Evolutionary conservation across 2,888 invertebrate species (phyloP).

Genomic region (Xestia ashworthii): DNA sequence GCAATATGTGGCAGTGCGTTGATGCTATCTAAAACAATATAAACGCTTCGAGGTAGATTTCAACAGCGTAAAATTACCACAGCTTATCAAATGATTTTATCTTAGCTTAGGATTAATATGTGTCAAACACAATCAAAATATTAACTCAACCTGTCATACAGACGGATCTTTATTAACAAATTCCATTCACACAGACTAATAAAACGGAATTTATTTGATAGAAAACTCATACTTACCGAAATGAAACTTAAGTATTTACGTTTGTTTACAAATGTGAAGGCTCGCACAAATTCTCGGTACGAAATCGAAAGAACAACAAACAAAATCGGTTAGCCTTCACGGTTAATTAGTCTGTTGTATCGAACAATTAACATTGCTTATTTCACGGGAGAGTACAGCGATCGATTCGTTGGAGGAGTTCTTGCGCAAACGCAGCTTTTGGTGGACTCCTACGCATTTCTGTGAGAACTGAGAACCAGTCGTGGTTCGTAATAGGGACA

Average conservation of each 20-base stretch:
- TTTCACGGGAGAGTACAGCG: slow-evolving; percentile 74
- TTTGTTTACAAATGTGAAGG: slow-evolving; percentile 44
- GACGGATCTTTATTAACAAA: background rate
- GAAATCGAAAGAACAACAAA: slow-evolving; percentile 71
- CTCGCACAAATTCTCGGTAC: slow-evolving; percentile 26
- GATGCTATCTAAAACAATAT: slow-evolving; percentile 50
- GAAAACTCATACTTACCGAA: background rate
- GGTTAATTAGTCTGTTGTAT: slow-evolving; percentile 83
- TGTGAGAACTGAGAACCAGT: slow-evolving; percentile 66
- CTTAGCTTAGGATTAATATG: background rate
- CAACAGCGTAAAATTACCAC: slow-evolving; percentile 10
- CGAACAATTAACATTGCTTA: slow-evolving; percentile 80
- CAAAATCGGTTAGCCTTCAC: slow-evolving; percentile 77
- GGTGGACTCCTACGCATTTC: slow-evolving; percentile 62
- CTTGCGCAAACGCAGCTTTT: slow-evolving; percentile 72
- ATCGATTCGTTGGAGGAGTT: slow-evolving; percentile 68
- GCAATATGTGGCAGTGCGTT: slow-evolving; percentile 33
- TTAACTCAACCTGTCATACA: background rate
- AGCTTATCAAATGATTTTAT: background rate
- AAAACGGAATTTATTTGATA: slow-evolving; percentile 24
- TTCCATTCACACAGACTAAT: background rate
- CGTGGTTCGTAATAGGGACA: slow-evolving; percentile 64
- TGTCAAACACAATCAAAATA: background rate
- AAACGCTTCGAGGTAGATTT: slow-evolving; percentile 15
- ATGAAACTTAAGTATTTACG: slow-evolving; percentile 4